Evolutionary conservation across 2,888 invertebrate genomes (phyloP), one percentile per base, ranked within the genome.

Genomic region (Apodemia duryi): DNA sequence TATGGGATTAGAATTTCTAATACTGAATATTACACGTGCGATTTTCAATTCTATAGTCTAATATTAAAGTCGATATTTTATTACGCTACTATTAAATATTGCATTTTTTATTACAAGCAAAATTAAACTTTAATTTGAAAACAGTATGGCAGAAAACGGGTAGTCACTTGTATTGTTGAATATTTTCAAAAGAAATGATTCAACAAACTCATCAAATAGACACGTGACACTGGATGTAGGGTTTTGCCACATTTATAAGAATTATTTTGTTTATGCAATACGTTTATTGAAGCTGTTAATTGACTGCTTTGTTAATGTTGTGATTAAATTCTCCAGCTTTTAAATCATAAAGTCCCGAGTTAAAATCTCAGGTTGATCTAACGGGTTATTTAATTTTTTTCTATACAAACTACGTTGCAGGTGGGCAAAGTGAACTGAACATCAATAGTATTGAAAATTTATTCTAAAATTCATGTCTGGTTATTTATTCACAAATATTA

Each of bases 141-240:
- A 1, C 9, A 54, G 21, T 29, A 28, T 29, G 29, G 1, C 5
- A 54, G 2, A 29, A 29, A 54, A 54, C 4, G 54, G 11, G 43
- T 29, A 1, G 54, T 54, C 3, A 11, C 4, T 63, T 65, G 62
- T 38, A 38, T 63, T 62, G 64, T 65, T 67, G 69, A 68, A 71
- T 69, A 68, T 73, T 74, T 73, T 73, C 69, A 66, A 73, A 79
- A 77, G 76, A 75, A 79, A 81, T 78, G 78, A 81, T 80, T 83
- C 77, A 77, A 74, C 70, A 77, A 84, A 84, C 83, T 84, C 88
- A 89, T 90, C 86, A 85, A 83, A 78, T 67, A 70, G 83, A 71
- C 88, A 88, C 89, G 89, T 88, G 87, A 70, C 78, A 32, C 67
- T 35, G 67, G 70, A 68, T 71, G 71, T 72, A 75, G 63, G 74